Conservation (phyloP, 2,797 vertebrate species). For the Thaleichthys pacificus region DNA sequence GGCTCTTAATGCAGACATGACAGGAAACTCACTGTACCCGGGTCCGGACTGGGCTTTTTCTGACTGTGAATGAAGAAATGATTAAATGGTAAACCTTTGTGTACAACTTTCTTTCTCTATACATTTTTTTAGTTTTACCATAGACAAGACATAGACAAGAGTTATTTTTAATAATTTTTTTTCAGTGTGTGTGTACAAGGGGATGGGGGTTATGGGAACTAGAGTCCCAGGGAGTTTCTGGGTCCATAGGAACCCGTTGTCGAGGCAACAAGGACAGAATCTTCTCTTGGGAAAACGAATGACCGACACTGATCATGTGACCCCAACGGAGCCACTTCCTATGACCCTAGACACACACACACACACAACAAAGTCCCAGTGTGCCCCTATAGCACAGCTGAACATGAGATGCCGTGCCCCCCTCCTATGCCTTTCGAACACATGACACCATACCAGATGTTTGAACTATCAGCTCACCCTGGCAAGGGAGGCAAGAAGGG, state of each 20-base stretch:
- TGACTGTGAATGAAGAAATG: too few relatives aligned
- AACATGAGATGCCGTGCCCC: not conserved
- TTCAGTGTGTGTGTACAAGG: not conserved
- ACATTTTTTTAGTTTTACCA: too few relatives aligned
- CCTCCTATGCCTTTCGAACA: constrained; percentile 29
- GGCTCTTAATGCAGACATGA: constrained; percentile 33
- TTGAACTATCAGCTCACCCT: constrained; percentile 39
- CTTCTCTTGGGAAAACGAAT: constrained; percentile 57
- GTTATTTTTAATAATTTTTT: not conserved
- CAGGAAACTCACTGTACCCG: constrained; percentile 5
- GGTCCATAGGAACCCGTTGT: constrained; percentile 21
- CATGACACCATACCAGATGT: constrained; percentile 54
- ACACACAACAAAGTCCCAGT: not conserved
- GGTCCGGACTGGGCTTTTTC: too few relatives aligned
- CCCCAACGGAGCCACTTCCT: constrained; percentile 31
- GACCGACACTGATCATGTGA: constrained; percentile 32
- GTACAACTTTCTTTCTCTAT: constrained; percentile 26
- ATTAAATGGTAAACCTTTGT: not conserved
- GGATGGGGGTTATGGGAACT: constrained; percentile 62
- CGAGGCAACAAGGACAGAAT: constrained; percentile 33
- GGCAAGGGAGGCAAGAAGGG: constrained; percentile 35
- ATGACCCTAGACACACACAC: constrained; percentile 11
- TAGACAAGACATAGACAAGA: not conserved
- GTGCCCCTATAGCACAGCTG: not conserved
- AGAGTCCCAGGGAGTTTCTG: not conserved